A percentile compares a stretch with the other conserved stretches of the same genome.
These are phyloP conservation scores for Sinocyclocheilus grahami DNA, from an alignment of 2,113 vertebrate species.

Conservation along the genomic window DNA sequence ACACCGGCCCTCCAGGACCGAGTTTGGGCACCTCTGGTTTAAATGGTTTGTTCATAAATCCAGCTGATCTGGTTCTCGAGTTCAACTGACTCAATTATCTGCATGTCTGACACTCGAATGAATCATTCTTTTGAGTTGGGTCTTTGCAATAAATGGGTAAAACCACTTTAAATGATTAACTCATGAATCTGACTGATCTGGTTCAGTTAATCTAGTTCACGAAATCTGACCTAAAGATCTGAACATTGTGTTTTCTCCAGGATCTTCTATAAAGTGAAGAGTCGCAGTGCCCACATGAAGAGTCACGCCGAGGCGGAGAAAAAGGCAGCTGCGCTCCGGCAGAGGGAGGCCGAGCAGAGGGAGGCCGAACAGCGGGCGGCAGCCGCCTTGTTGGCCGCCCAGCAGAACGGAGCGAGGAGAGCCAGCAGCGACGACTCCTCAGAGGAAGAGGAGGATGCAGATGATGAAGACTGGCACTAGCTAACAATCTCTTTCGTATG, in stretches of 20 bases:
- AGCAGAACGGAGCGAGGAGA: constrained; percentile 71
- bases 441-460: constrained; percentile 76
- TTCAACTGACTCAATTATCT: background rate
- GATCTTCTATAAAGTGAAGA: constrained; percentile 97
- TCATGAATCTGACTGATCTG: background rate
- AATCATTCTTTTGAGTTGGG: background rate
- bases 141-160: background rate
- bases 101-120: background rate
- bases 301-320: constrained; percentile 98
- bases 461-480: constrained; percentile 76
- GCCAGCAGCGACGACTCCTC: constrained; percentile 78
- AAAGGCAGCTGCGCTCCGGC: constrained; percentile 87
- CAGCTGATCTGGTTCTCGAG: no score
- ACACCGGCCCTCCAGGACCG: no score
- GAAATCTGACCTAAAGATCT: background rate
- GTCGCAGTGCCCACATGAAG: constrained; percentile 98
- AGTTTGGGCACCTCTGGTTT: no score
- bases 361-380: constrained; percentile 81
- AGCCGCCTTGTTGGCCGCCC: constrained; percentile 66
- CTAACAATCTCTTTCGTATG: background rate
- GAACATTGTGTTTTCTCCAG: constrained; percentile 62
- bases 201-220: no score
- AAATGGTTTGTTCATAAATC: background rate
- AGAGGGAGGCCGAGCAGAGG: constrained; percentile 83
- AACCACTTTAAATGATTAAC: background rate